Conservation (phyloP, 64 coral and sea anemone genomes). For the Pachyseris speciosa region DNA sequence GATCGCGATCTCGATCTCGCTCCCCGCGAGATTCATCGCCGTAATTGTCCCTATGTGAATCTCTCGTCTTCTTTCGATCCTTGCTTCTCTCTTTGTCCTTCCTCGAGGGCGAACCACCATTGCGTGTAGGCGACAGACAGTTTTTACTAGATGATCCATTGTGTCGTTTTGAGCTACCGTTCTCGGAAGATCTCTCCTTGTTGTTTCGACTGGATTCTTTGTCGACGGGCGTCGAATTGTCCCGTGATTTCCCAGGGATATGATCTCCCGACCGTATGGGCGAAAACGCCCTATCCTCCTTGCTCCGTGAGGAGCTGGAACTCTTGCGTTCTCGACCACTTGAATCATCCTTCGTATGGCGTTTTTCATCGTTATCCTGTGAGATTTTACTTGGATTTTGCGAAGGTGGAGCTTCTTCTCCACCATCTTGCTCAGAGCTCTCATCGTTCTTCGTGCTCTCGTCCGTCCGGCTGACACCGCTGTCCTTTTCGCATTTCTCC, state of each 20-base stretch:
- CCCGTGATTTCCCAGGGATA: not conserved
- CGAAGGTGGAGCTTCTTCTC: constrained; percentile 47
- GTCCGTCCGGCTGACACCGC: constrained; percentile 92
- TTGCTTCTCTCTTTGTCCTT: constrained; percentile 44
- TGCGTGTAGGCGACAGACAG: constrained; percentile 20
- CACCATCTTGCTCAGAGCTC: constrained; percentile 83
- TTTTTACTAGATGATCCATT: constrained; percentile 36
- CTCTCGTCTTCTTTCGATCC: constrained; percentile 24
- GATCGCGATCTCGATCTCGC: constrained; percentile 56
- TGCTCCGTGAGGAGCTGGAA: constrained; percentile 26
- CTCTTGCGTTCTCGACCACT: not conserved
- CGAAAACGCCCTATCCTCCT: constrained; percentile 41
- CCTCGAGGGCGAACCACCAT: constrained; percentile 4
- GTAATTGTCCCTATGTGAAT: constrained; percentile 8
- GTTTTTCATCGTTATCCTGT: constrained; percentile 48
- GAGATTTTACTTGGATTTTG: constrained; percentile 32
- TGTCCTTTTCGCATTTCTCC: constrained; percentile 96
- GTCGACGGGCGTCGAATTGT: constrained; percentile 9
- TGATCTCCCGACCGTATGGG: constrained; percentile 7
- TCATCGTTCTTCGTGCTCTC: constrained; percentile 95
- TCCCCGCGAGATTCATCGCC: constrained; percentile 20
- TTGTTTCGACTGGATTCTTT: constrained; percentile 35
- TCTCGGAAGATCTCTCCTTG: constrained; percentile 49
- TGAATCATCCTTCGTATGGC: constrained; percentile 35
- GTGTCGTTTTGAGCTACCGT: constrained; percentile 9